Conservation (phyloP, 2,113 vertebrate species). For the Onychostoma macrolepis region DNA sequence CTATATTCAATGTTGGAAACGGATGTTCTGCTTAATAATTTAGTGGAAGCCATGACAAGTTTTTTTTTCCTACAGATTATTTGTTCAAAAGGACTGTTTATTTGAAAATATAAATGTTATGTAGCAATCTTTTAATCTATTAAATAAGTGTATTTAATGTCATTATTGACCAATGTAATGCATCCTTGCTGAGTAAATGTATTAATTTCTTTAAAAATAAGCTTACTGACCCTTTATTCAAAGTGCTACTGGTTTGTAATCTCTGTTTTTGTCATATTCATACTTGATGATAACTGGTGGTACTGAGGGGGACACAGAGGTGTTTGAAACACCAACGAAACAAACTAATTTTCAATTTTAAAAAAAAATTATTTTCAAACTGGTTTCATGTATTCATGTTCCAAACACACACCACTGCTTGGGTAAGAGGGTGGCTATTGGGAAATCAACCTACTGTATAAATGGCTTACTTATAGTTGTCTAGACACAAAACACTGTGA, state of each 20-base stretch:
- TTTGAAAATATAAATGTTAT: too few relatives aligned
- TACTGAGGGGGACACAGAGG: background rate
- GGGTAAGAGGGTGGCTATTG: background rate
- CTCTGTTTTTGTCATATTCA: background rate
- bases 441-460: background rate
- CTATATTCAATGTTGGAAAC: background rate
- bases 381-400: background rate
- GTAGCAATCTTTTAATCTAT: background rate
- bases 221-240: background rate
- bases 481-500: background rate
- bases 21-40: too few relatives aligned
- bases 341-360: background rate
- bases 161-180: background rate
- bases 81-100: too few relatives aligned
- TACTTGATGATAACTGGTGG: background rate
- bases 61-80: too few relatives aligned
- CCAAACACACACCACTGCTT: background rate
- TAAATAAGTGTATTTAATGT: background rate
- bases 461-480: constrained; percentile 1
- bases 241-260: background rate
- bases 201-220: background rate
- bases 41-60: too few relatives aligned
- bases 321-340: background rate
- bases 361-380: background rate
- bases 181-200: background rate